Conservation (phyloP, 2,797 vertebrate genomes). For the Pogoniulus pusillus region DNA sequence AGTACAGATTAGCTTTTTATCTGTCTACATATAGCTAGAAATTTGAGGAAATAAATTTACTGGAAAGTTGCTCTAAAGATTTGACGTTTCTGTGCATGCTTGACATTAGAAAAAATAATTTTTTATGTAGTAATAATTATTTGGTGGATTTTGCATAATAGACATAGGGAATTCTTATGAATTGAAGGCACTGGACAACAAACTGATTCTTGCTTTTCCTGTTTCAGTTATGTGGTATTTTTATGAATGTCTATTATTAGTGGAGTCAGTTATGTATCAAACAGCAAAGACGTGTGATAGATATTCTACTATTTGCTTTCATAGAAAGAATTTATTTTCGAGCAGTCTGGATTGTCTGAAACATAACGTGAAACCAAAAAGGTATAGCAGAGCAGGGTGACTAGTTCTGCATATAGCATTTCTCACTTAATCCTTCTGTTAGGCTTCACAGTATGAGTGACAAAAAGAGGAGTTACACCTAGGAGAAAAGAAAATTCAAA, state of each 20-base stretch:
- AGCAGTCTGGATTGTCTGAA: background rate
- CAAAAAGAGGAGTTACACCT: background rate
- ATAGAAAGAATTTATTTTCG: background rate
- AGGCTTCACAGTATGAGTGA: background rate
- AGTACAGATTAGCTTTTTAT: conserved; percentile 11
- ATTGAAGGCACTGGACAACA: background rate
- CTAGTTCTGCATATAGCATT: background rate
- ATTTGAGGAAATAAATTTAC: conserved; percentile 1
- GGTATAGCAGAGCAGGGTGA: background rate
- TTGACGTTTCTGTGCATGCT: background rate
- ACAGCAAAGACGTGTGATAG: background rate
- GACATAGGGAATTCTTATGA: background rate
- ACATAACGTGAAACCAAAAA: background rate
- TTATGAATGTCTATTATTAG: background rate
- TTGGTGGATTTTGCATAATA: background rate
- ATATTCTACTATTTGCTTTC: background rate
- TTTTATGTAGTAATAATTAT: background rate
- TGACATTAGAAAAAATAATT: background rate
- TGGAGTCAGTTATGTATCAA: background rate
- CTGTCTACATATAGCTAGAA: background rate
- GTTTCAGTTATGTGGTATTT: background rate
- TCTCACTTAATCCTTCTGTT: background rate
- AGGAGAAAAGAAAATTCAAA: background rate
- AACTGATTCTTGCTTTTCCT: background rate
- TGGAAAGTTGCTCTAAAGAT: background rate